Percentiles rank a stretch among this genome's conserved stretches.
These are phyloP conservation scores for Lucilia sericata DNA, from an alignment of 1,140 invertebrate species.

Conservation along the genomic window DNA sequence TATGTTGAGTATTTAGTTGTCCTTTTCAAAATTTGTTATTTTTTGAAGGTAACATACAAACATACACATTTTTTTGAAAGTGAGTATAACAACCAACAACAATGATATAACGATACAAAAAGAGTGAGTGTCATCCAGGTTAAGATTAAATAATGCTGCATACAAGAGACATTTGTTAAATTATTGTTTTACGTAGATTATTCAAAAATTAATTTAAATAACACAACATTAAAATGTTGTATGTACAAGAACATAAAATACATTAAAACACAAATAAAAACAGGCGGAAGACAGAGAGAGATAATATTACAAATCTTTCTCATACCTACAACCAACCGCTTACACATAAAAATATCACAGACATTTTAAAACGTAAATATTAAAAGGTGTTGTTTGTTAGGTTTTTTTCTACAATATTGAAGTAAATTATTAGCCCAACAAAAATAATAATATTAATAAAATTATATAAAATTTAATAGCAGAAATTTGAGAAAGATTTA, in stretches of 20 bases:
- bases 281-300: background rate
- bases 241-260: slow-evolving; percentile 2
- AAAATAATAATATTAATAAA: no score
- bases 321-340: background rate
- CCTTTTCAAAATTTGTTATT: background rate
- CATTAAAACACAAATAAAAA: background rate
- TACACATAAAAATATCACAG: background rate
- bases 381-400: background rate
- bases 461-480: no score
- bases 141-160: slow-evolving; percentile 29
- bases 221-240: slow-evolving; percentile 35
- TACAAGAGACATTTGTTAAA: slow-evolving; percentile 40
- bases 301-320: background rate
- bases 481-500: no score
- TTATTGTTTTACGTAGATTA: slow-evolving; percentile 34
- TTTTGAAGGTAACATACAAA: background rate
- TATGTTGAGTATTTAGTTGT: background rate
- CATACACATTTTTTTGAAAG: background rate
- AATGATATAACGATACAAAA: background rate
- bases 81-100: slow-evolving; percentile 11
- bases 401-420: background rate
- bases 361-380: background rate
- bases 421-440: background rate
- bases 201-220: slow-evolving; percentile 42
- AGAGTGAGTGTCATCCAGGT: slow-evolving; percentile 29